Base-by-base conservation (phyloP, 2,113 vertebrate species). In the Prinia subflava region DNA sequence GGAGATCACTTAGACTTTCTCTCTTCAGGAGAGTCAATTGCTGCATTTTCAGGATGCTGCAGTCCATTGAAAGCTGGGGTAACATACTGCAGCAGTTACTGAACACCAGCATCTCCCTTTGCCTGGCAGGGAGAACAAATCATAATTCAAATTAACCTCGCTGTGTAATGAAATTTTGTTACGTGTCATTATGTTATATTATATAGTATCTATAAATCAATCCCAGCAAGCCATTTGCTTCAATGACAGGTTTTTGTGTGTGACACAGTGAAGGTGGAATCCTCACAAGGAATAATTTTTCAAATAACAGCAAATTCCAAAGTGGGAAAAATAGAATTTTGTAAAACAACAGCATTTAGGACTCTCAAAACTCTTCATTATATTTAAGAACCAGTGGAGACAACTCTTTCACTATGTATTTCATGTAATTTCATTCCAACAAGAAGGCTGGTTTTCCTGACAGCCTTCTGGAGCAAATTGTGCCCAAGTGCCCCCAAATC, bases 111-210 rank as follows among this genome's bases (percentile, higher is more conserved):
- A 33, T 83, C 49, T 95, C 49, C 76, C 50, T 39, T 59, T 59
- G 68, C 62, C 73, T 94, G 92, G 75, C 46, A 90, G 84, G 75
- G 35, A 93, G 68, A 94, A 67, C 33, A 91, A 93, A 83, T 83
- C 89, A 71, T 90, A 90, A 95, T 77, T 96, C 89, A 96, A 96
- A 96, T 94, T 94, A 96, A 80, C 77, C 75, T 93, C 55, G 33
- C 46, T 57, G 50, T 80, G 71, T 89, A 93, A 92, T 92, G 82
- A 93, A 85, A 90, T 84, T 89, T 87, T 70, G 60, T 92, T 92
- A 87, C 3, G 4, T 93, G 79, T 60, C 81, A 83, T 95, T 95
- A 93, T 78, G 73, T 85, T 88, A 57, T 39, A 71, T 81, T 81
- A 49, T 63, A 60, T 59, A 81, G 69, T 39, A 49, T 39, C 65